Percentiles rank a stretch among this genome's conserved stretches.
Conservation (phyloP, 2,797 vertebrate species). For the Gymnodraco acuticeps region DNA sequence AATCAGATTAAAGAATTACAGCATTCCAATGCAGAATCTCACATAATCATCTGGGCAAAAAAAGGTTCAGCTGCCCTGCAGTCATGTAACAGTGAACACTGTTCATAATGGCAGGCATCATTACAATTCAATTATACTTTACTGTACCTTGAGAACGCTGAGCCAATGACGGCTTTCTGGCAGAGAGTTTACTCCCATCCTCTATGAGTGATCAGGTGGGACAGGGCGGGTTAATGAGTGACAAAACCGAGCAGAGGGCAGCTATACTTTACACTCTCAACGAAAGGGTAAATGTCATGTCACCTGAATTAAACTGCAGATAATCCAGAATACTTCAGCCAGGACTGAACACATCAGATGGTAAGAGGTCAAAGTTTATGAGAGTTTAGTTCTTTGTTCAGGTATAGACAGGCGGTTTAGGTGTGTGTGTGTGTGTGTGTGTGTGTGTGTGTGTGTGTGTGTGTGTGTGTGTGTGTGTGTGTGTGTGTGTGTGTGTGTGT, state of each 20-base stretch:
- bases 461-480: too few relatives aligned
- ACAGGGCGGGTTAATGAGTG: constrained; percentile 74
- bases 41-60: constrained; percentile 60
- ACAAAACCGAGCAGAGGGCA: constrained; percentile 62
- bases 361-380: constrained; percentile 30
- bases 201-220: constrained; percentile 24
- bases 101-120: constrained; percentile 5
- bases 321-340: constrained; percentile 18
- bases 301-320: constrained; percentile 22
- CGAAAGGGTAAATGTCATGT: constrained; percentile 26
- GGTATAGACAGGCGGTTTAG: background rate
- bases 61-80: constrained; percentile 43
- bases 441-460: too few relatives aligned
- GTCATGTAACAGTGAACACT: constrained; percentile 17
- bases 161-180: constrained; percentile 13
- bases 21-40: constrained; percentile 78
- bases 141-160: background rate
- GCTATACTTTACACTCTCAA: constrained; percentile 29
- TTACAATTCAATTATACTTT: constrained; percentile 20
- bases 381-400: constrained; percentile 8
- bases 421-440: too few relatives aligned
- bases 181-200: constrained; percentile 21
- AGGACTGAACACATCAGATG: constrained; percentile 16
- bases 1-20: constrained; percentile 87
- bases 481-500: too few relatives aligned